A percentile compares a stretch with the other conserved stretches of the same genome.
Conservation (phyloP, 1,140 invertebrate genomes). For the Sitobion miscanthi region DNA sequence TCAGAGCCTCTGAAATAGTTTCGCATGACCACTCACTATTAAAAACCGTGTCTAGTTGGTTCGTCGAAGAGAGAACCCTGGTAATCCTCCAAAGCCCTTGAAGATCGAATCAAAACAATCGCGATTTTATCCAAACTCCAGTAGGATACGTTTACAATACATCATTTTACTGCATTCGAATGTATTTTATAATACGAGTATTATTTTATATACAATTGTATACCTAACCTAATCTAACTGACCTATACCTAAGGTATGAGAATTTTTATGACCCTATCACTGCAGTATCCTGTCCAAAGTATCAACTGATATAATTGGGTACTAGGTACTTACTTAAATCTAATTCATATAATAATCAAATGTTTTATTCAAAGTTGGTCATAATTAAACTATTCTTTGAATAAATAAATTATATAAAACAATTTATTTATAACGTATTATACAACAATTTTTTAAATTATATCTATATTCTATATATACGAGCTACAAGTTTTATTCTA, state of each 20-base stretch:
- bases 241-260: neutral
- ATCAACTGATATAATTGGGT: neutral
- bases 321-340: neutral
- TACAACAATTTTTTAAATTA: no score
- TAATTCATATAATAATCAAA: neutral
- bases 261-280: no score
- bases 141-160: neutral
- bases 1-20: neutral
- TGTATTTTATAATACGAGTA: neutral
- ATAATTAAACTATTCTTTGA: neutral
- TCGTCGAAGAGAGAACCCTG: neutral
- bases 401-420: neutral
- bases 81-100: neutral
- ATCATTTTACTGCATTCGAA: neutral
- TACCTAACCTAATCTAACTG: no score
- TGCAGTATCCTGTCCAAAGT: neutral
- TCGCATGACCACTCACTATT: neutral
- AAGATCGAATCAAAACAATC: neutral
- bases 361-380: neutral
- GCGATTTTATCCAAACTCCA: neutral
- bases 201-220: neutral
- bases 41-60: neutral
- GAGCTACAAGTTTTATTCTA: no score
- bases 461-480: no score
- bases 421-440: neutral